Conservation (phyloP, 2,113 vertebrate species). For the Lepus timidus region DNA sequence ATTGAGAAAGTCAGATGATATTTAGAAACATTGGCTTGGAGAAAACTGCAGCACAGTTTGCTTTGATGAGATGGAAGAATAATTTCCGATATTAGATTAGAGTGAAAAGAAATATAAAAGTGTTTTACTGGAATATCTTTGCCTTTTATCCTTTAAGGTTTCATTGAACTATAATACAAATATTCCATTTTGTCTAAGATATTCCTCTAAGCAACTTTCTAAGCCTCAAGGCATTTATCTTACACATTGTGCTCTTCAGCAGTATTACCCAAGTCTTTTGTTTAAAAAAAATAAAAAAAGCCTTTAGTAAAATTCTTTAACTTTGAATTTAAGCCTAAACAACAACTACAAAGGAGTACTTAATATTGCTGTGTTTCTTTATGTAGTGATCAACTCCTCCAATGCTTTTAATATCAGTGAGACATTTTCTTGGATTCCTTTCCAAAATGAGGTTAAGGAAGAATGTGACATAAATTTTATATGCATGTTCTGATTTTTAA, state of each 20-base stretch:
- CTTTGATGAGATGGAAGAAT: conserved; percentile 55
- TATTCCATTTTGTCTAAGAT: conserved; percentile 62
- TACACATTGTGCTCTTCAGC: conserved; percentile 4
- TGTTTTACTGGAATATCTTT: conserved; percentile 5
- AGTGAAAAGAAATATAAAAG: conserved; percentile 62
- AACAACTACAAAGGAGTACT: conserved; percentile 5
- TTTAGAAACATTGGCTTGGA: conserved; percentile 49
- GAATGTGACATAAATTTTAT: conserved; percentile 65
- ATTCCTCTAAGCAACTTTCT: conserved; percentile 68
- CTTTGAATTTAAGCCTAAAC: conserved; percentile 60
- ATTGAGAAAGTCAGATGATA: conserved; percentile 53
- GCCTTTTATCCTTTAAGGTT: conserved; percentile 51
- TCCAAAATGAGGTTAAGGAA: conserved; percentile 66
- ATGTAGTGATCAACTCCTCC: conserved; percentile 28
- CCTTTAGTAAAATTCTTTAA: conserved; percentile 70
- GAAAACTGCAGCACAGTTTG: conserved; percentile 30
- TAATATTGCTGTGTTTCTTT: conserved; percentile 48
- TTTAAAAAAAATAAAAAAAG: conserved; percentile 32
- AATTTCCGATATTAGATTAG: conserved; percentile 61
- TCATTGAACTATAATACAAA: conserved; percentile 56
- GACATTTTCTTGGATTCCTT: conserved; percentile 54
- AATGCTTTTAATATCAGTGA: conserved; percentile 31
- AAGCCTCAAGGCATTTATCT: conserved; percentile 47
- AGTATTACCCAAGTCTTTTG: conserved; percentile 48
- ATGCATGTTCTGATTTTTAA: conserved; percentile 49